Base-by-base conservation (phyloP, 2,797 vertebrate genomes). In the Anomalospiza imberbis region DNA sequence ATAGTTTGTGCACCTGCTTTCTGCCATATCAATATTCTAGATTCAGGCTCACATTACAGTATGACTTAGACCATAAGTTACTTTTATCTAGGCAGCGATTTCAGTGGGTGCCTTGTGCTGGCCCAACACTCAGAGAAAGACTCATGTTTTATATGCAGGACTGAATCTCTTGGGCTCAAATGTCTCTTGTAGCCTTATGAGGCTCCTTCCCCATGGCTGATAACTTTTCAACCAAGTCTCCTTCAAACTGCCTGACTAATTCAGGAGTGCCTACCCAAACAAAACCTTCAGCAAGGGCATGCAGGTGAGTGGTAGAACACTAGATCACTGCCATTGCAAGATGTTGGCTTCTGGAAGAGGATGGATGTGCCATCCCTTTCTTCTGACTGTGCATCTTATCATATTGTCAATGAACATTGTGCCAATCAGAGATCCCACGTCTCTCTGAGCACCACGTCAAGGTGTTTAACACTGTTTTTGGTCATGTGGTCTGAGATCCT, bases 31-130 rank as follows among this genome's bases (percentile, higher is more conserved):
- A 40, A 0, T 83, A 48, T 51, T 58, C 18, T 65, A 26, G 38
- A 25, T 25, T 61, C 32, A 65, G 29, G 26, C 25, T 75, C 14
- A 21, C 10, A 42, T 29, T 72, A 4, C 6, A 11, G 2, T 28
- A n/a, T 13, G 22, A 36, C 6, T 71, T 84, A 51, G 58, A 24
- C 15, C 32, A 26, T 42, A 54, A 20, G 31, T n/a, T 31, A n/a
- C 5, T 85, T 14, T 68, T 50, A 10, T 3, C 12, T 40, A 44
- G 9, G 24, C n/a, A 58, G 4, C 0, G 3, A 3, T 68, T 70
- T 21, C 42, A 42, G 32, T 82, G 11, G 6, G 13, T 87, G 18
- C 8, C 14, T 48, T 60, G 12, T 22, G 29, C 45, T 79, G 17
- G 11, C 2, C 54, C 67, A 76, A 19, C 10, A 24, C 22, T 13